Base-by-base conservation (phyloP, 2,888 invertebrate species). In the Cheilosia vernalis region DNA sequence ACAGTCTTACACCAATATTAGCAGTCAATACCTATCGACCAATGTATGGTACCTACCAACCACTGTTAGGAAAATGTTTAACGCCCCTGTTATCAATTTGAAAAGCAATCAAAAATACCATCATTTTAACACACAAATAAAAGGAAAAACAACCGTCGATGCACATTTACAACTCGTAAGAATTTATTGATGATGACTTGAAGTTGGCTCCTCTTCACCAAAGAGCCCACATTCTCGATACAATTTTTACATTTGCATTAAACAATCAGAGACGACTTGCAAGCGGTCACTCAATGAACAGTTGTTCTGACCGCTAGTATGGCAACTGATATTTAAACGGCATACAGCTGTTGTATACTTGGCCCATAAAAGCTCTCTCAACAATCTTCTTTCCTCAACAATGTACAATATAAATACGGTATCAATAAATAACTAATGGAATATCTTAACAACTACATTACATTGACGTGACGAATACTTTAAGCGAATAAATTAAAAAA, bases 161-260 rank as follows among this genome's bases (percentile, higher is more conserved):
- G 0, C n/a, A 42, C n/a, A 27, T 53, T 53, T 37, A 60, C 58
- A 58, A 76, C 42, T 76, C 24, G 73, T 67, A 63, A 61, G 80
- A 63, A 58, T 84, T 84, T 84, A 80, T 84, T 84, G 56, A 70
- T 79, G 83, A 74, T 79, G 83, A 84, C 84, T 84, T 74, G 56
- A 76, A 51, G 9, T n/a, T 40, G 74, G 13, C 44, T 24, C 51
- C 47, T 27, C 19, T 24, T 49, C 4, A 24, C 6, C 17, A 30
- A 69, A 56, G 49, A 79, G 51, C 67, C 33, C n/a, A 44, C 33
- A 66, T 42, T 67, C 13, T 37, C 13, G 60, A 69, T 55, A 77
- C 47, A 58, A 70, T 37, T 42, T 51, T 56, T 0, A 44, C 9
- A 4, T 17, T 40, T 63, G 74, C 60, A 79, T 63, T 80, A 66